Conservation (phyloP, 2,888 invertebrate genomes). For the Tortricodes alternella region DNA sequence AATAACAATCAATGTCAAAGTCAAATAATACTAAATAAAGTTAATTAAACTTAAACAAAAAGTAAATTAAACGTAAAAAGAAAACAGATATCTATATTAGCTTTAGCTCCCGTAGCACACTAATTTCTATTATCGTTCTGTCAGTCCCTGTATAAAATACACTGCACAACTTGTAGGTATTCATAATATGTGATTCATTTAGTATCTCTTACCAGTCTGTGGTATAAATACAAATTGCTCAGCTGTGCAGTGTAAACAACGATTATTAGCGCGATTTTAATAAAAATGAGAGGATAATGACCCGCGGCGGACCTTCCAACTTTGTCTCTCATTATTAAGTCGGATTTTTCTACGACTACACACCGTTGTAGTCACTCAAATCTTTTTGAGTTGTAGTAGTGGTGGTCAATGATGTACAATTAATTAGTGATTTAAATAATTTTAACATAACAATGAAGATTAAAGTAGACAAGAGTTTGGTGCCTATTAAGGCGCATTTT, state of each 20-base stretch:
- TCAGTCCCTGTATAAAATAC: too few relatives aligned
- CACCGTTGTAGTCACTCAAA: not conserved
- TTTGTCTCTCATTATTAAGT: not conserved
- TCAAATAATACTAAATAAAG: too few relatives aligned
- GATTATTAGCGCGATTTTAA: constrained; percentile 11
- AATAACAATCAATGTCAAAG: too few relatives aligned
- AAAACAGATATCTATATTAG: too few relatives aligned
- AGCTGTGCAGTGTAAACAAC: constrained; percentile 25
- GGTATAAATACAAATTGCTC: constrained; percentile 10
- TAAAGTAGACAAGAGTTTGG: constrained; percentile 85
- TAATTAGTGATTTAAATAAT: constrained; percentile 1
- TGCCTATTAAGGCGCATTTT: constrained; percentile 93
- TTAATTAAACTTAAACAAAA: too few relatives aligned
- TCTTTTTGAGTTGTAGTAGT: not conserved
- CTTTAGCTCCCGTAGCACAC: too few relatives aligned
- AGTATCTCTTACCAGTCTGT: too few relatives aligned
- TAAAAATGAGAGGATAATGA: constrained; percentile 44
- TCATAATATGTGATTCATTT: too few relatives aligned
- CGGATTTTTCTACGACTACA: not conserved
- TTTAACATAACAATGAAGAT: constrained; percentile 76
- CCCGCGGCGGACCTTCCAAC: not conserved
- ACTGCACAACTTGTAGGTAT: too few relatives aligned
- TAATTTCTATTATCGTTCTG: too few relatives aligned
- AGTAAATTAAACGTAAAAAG: too few relatives aligned
- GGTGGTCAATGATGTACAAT: not conserved